A percentile compares a stretch with the other conserved stretches of the same genome.
Evolutionary conservation across 2,888 invertebrate genomes (phyloP).

Genomic region (Melinaea menophilus): DNA sequence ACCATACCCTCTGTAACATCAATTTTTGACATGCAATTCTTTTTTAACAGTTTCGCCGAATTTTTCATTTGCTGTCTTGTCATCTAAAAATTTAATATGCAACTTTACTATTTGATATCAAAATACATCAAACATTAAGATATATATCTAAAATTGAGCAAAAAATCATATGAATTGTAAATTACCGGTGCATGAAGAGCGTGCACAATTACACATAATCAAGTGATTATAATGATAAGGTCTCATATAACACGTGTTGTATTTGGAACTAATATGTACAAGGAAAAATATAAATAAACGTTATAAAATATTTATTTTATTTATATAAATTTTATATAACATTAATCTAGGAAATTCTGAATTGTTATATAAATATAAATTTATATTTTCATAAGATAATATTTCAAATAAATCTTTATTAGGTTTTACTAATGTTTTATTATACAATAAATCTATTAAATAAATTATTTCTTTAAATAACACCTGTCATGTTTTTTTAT

Average conservation of each 20-base stretch:
- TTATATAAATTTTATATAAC: too few relatives aligned
- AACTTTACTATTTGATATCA: constrained; percentile 1
- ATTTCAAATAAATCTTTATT: too few relatives aligned
- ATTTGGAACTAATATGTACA: too few relatives aligned
- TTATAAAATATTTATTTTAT: too few relatives aligned
- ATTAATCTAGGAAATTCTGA: too few relatives aligned
- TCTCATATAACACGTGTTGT: not conserved
- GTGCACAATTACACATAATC: constrained; percentile 18
- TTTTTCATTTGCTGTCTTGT: constrained; percentile 78
- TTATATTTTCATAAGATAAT: too few relatives aligned
- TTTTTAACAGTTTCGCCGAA: constrained; percentile 77
- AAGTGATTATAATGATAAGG: constrained; percentile 4
- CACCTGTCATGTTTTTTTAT: not conserved
- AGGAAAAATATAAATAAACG: too few relatives aligned
- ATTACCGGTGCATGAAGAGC: constrained; percentile 25
- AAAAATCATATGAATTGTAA: constrained; percentile 12
- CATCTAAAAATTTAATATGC: constrained; percentile 46
- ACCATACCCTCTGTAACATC: constrained; percentile 66
- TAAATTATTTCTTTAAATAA: too few relatives aligned
- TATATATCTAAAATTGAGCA: constrained; percentile 7
- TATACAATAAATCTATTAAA: too few relatives aligned
- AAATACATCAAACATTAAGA: constrained; percentile 5
- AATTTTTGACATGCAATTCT: constrained; percentile 79
- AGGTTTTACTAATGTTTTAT: too few relatives aligned
- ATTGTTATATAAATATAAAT: too few relatives aligned